Conservation (phyloP, 1,140 invertebrate genomes). For the Neodiprion virginianus region DNA sequence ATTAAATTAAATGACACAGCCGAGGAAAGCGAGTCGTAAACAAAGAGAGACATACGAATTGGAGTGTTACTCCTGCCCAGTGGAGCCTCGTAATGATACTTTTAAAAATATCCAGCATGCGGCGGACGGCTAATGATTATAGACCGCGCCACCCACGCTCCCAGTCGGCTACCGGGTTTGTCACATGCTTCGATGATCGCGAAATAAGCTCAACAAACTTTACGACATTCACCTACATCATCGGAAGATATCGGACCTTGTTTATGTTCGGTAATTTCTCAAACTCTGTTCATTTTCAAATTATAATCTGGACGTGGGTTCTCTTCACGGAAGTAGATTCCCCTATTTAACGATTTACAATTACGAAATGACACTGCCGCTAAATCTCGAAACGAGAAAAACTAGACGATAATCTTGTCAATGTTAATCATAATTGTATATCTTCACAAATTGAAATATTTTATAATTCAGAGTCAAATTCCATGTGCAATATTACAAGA, state of each 20-base stretch:
- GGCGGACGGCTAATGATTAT: background rate
- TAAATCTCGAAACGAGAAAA: too few species aligned
- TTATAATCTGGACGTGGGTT: too few species aligned
- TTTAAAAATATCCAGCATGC: background rate
- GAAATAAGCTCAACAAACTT: conserved; percentile 5
- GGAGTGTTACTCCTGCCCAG: background rate
- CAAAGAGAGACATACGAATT: background rate
- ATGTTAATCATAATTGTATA: too few species aligned
- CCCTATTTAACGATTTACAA: too few species aligned
- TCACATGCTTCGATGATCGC: background rate
- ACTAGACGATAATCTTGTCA: too few species aligned
- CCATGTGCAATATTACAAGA: too few species aligned
- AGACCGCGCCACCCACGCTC: background rate
- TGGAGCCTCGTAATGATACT: background rate
- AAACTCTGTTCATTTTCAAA: background rate
- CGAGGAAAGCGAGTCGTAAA: background rate
- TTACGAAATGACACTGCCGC: too few species aligned
- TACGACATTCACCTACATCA: conserved; percentile 2
- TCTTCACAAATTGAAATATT: too few species aligned
- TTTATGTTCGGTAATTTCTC: background rate
- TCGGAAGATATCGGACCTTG: background rate
- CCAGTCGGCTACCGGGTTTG: background rate
- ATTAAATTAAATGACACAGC: background rate
- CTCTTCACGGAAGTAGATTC: too few species aligned
- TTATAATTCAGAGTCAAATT: too few species aligned